Evolutionary conservation across 1,140 invertebrate species (phyloP).

Genomic region (Caenorhabditis tropicalis): DNA sequence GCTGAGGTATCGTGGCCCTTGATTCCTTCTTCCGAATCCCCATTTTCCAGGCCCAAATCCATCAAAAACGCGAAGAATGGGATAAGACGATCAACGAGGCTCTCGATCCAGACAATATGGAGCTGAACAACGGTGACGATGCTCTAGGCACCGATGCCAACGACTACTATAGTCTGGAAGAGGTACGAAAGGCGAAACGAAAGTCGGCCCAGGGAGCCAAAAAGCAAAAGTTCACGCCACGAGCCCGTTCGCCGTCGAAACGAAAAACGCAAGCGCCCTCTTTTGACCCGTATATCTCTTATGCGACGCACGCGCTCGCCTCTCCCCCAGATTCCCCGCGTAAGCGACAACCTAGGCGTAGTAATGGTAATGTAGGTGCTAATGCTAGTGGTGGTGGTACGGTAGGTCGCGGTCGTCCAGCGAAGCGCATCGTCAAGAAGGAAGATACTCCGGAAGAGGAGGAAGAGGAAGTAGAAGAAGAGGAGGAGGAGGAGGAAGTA

Average conservation of each 20-base stretch:
- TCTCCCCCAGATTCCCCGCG: background rate
- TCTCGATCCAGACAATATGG: background rate
- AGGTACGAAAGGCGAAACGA: background rate
- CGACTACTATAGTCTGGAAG: background rate
- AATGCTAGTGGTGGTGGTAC: background rate
- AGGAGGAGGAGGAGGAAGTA: background rate
- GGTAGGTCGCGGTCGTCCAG: background rate
- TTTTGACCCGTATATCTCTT: slow-evolving; percentile 31
- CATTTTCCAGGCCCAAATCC: slow-evolving; percentile 54
- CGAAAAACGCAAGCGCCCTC: slow-evolving; percentile 1
- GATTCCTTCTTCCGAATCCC: background rate
- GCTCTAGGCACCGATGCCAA: background rate
- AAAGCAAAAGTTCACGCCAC: background rate
- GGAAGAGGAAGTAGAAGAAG: background rate
- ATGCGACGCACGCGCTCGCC: background rate
- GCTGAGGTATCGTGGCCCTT: slow-evolving; percentile 49
- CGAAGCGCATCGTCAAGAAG: background rate
- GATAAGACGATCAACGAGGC: slow-evolving; percentile 55
- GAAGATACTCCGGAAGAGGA: background rate
- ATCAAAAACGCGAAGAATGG: slow-evolving; percentile 59
- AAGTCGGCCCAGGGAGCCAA: background rate
- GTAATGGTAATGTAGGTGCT: slow-evolving; percentile 12
- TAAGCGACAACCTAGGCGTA: background rate
- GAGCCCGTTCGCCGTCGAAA: background rate
- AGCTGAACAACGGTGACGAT: background rate